Evolutionary conservation across 2,113 vertebrate genomes (phyloP).

Genomic region (Oxygymnocypris stewartii): DNA sequence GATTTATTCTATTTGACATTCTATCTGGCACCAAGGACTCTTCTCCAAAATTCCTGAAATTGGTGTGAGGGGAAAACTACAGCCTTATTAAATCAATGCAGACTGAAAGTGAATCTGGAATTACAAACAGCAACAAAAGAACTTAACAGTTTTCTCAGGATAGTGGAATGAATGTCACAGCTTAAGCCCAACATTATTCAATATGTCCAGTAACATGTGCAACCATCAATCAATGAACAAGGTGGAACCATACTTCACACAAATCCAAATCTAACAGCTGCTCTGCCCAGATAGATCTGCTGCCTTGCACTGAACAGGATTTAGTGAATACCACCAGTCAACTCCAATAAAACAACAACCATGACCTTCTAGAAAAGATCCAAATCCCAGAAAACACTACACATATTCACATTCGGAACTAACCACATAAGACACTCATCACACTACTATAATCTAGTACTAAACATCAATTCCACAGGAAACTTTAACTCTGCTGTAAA

Average conservation of each 20-base stretch:
- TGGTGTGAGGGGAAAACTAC: background rate
- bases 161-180: background rate
- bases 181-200: background rate
- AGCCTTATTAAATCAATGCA: background rate
- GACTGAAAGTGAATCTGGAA: background rate
- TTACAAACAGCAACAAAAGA: background rate
- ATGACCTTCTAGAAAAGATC: slow-evolving; percentile 14
- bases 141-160: background rate
- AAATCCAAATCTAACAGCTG: background rate
- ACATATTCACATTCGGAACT: background rate
- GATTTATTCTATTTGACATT: background rate
- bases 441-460: background rate
- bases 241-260: background rate
- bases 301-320: background rate
- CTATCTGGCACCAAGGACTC: background rate
- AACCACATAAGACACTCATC: background rate
- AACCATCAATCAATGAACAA: slow-evolving; percentile 1
- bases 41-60: background rate
- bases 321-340: background rate
- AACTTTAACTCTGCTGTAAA: background rate
- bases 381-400: background rate
- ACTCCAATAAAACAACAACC: background rate
- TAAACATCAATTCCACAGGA: background rate
- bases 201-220: background rate
- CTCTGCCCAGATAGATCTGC: background rate